Conservation (phyloP, 2,888 invertebrate species). For the Leucania comma region DNA sequence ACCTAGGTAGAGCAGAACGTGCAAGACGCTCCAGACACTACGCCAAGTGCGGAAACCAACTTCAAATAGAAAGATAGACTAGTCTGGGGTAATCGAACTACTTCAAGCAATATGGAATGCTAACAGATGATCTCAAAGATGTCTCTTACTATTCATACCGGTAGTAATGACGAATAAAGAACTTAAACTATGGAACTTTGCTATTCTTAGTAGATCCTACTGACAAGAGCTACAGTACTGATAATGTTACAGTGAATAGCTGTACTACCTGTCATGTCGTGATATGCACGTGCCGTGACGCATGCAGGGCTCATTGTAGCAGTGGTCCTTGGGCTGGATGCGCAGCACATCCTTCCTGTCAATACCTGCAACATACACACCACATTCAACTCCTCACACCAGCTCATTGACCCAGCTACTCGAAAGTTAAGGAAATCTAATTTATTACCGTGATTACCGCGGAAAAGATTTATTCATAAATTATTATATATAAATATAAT, state of each 20-base stretch:
- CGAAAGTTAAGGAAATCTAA: conserved; percentile 1
- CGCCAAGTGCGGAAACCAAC: no score
- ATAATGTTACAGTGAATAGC: no score
- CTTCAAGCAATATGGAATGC: not conserved
- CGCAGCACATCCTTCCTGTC: conserved; percentile 90
- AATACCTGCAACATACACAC: conserved; percentile 77
- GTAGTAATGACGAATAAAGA: not conserved
- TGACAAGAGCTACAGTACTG: not conserved
- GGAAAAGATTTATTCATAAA: conserved; percentile 12
- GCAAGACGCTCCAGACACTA: no score
- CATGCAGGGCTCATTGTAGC: conserved; percentile 95
- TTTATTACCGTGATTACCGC: conserved; percentile 5
- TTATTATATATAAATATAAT: conserved; percentile 8
- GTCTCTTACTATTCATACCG: not conserved
- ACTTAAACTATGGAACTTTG: not conserved
- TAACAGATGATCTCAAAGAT: not conserved
- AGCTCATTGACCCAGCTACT: not conserved
- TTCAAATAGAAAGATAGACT: no score
- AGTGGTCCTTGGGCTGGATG: conserved; percentile 92
- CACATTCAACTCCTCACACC: not conserved
- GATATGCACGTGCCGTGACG: conserved; percentile 95
- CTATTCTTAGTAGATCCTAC: not conserved
- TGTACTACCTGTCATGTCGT: conserved; percentile 91
- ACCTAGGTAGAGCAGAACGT: no score
- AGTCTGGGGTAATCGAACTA: not conserved